Base-by-base conservation (phyloP, 2,113 vertebrate species). In the Blennius ocellaris region DNA sequence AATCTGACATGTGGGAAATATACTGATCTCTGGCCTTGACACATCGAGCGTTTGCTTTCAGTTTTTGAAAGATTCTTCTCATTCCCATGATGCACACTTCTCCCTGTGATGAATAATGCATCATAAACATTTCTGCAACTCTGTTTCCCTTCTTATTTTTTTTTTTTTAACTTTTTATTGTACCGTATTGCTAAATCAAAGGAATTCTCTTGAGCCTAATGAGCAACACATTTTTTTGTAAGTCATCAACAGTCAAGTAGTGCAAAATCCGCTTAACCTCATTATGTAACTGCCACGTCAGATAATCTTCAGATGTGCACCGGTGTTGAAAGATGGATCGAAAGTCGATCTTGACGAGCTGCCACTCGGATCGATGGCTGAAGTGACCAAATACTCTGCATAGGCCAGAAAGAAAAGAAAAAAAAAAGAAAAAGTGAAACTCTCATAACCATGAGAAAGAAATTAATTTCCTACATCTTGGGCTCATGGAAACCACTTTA, bases 81-180 rank as follows among this genome's bases (percentile, higher is more conserved):
- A 96, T 96, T 84, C 97, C 97, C 96, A 98, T 98, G 89, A 98
- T 97, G 90, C 97, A 98, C 11, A 94, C 95, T 91, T 98, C 94
- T 12, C 95, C 96, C 97, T 98, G 90, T 63, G 83, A 93, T 85
- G 65, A 92, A 90, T 89, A 83, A 90, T 90, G 74, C 55, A 90
- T 83, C 72, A 84, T 40, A 83, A 77, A 81, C 60, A 80, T 84
- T 71, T 73, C 69, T 76, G 57, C 65, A 49, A n/a, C 64, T 79
- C 58, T 74, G 64, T 8, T 38, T 69, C 15, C 21, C 43, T 16
- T 52, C 62, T 55, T 39, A 49, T 60, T 61, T 61, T 76, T n/a
- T 15, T 41, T 57, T 80, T 53, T 57, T 53, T n/a, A n/a, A 44
- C 63, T 60, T 81, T 81, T 82, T 51, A 73, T 80, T 78, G 73